Base-by-base conservation (phyloP, 2,113 vertebrate genomes). In the Scolopax mira region DNA sequence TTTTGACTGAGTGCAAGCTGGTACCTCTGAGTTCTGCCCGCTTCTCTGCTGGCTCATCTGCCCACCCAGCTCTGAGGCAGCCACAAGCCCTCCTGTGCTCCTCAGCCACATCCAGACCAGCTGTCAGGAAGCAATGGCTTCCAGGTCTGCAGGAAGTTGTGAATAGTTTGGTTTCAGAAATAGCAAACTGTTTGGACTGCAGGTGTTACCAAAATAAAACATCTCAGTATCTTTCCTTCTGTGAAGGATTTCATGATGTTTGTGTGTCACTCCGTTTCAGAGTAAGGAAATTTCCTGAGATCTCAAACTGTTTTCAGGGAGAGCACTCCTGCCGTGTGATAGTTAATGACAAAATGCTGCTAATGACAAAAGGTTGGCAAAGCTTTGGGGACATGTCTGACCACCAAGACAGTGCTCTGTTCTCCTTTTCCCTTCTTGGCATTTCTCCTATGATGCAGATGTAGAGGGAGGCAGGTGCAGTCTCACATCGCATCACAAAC, bases 121-220 rank as follows among this genome's bases (percentile, higher is more conserved):
- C 85, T 95, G 96, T 62, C 85, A 91, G 72, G 90, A 93, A 92
- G 83, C 54, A 37, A 67, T 5, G 35, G 66, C 85, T 95, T 96
- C 88, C 95, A 94, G 90, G 75, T 91, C 51, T 93, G 82, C 67
- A 77, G 88, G 75, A 85, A 90, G 82, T 70, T 77, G 67, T 52
- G 75, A 88, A 85, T 30, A 80, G 60, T 79, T 94, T 94, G n/a
- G 44, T 75, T 89, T 85, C 74, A 83, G 90, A 88, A 91, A 85
- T 9, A 91, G 54, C 54, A 73, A 96, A 79, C 44, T 90, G 44
- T 87, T 91, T 88, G 58, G 66, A 35, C 66, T 83, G 79, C 90
- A 95, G 88, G 88, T 96, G 88, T 85, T 89, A 83, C 54, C 62
- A 93, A 91, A 82, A 71, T 52, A 93, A 82, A 91, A 69, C 49